Evolutionary conservation across 1,140 invertebrate species (phyloP).

Genomic region (Trachymyrmex septentrionalis): DNA sequence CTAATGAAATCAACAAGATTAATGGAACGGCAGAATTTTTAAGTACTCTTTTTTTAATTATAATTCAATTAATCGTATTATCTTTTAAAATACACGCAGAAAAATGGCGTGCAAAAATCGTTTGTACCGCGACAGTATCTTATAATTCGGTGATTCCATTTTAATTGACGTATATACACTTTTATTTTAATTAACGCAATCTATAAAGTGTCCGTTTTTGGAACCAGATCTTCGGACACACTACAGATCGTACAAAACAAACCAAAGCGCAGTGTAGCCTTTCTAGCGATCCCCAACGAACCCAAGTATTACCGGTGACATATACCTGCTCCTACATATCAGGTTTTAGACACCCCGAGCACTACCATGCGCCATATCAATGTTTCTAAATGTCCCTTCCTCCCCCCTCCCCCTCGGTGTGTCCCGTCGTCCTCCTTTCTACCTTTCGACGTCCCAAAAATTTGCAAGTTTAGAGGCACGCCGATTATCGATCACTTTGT

Average conservation of each 20-base stretch:
- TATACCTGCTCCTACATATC: conserved; percentile 85
- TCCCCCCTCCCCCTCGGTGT: not conserved
- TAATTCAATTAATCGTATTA: no score
- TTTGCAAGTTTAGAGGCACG: conserved; percentile 38
- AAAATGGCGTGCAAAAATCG: no score
- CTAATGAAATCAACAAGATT: no score
- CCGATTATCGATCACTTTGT: conserved; percentile 31
- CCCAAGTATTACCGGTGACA: conserved; percentile 84
- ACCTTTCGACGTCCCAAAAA: not conserved
- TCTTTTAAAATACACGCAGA: no score
- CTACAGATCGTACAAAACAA: conserved; percentile 69
- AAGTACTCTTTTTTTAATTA: no score
- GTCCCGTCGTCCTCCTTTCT: not conserved
- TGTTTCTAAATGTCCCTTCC: conserved; percentile 79
- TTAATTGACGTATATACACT: no score
- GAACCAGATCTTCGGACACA: not conserved
- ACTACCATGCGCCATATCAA: conserved; percentile 84
- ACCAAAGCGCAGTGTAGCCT: conserved; percentile 78
- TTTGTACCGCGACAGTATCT: no score
- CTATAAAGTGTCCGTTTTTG: not conserved
- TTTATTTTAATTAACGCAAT: no score
- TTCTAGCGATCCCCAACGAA: conserved; percentile 77
- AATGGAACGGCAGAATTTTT: no score
- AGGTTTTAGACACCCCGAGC: conserved; percentile 82
- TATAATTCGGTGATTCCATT: no score